Base-by-base conservation (phyloP, 2,888 invertebrate genomes). In the Trissolcus brochymenae region DNA sequence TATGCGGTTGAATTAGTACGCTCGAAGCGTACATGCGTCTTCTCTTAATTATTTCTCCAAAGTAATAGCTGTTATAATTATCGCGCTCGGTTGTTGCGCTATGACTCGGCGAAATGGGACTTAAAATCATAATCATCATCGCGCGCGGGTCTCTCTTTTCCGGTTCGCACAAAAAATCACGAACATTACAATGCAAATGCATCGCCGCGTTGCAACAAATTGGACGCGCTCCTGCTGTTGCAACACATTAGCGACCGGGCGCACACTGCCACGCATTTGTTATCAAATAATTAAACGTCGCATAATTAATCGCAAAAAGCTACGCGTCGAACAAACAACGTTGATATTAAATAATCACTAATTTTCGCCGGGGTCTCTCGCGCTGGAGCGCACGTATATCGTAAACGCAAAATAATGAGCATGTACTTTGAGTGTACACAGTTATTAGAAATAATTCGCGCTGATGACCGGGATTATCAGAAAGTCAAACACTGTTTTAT, bases 51-150 rank as follows among this genome's bases (percentile, higher is more conserved):
- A 70, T 75, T 75, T 70, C 75, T 68, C 68, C 75, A 65, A 70
- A 65, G 70, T 66, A 76, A 70, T 76, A 62, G 70, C 65, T 68
- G 76, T 61, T 70, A 76, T 70, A 76, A 76, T 76, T 76, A 75
- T 75, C 75, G 46, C 64, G 68, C 70, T 68, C 21, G 59, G 64
- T 56, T 55, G 68, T 65, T 70, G 49, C 64, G 70, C 61, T 62
- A 55, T 55, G 59, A 64, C 68, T 62, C 49, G 9, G 68, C 68
- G 59, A 59, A 68, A 67, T 46, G 57, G 61, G 57, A 25, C 62
- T 56, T 49, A 50, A 62, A 74, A 67, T 74, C 60, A 54, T 67
- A 64, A 55, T 65, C 41, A 57, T 73, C 60, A 60, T 60, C 46
- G 29, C 29, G 40, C 40, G 25, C 49, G 49, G 46, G 43, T 54